Evolutionary conservation across 2,888 invertebrate genomes (phyloP).

Genomic region (Bombyx huttoni): DNA sequence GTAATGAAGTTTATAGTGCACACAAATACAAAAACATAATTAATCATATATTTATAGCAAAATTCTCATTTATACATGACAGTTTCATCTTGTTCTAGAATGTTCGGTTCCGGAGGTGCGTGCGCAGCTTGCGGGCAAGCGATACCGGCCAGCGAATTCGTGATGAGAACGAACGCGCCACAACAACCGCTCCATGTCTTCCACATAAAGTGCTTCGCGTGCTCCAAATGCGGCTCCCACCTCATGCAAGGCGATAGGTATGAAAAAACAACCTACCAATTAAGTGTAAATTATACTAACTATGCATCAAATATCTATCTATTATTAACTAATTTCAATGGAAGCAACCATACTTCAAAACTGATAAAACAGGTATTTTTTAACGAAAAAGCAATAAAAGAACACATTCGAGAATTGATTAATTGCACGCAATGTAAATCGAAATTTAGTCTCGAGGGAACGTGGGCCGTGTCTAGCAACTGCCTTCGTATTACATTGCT

Average conservation of each 20-base stretch:
- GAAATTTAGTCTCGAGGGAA: too few species aligned
- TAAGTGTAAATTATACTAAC: too few species aligned
- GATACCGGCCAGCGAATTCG: slow-evolving; percentile 94
- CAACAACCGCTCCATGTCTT: slow-evolving; percentile 82
- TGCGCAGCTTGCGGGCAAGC: slow-evolving; percentile 93
- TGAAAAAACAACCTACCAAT: slow-evolving; percentile 11
- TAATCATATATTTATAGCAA: neutral
- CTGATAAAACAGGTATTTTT: too few species aligned
- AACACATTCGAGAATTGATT: too few species aligned
- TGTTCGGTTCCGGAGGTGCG: slow-evolving; percentile 91
- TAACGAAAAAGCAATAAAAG: too few species aligned
- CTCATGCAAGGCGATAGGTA: slow-evolving; percentile 92
- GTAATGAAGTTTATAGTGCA: too few species aligned
- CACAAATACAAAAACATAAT: neutral
- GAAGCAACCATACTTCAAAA: too few species aligned
- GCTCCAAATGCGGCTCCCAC: slow-evolving; percentile 92
- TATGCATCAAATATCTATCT: too few species aligned
- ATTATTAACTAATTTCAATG: too few species aligned
- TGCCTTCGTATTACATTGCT: too few species aligned
- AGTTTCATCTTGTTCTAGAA: slow-evolving; percentile 73
- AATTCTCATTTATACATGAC: neutral
- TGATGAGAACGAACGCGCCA: slow-evolving; percentile 84
- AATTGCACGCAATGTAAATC: neutral
- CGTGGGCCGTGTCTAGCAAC: too few species aligned
- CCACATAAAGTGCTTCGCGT: slow-evolving; percentile 96